Conservation (phyloP, 2,797 vertebrate genomes). For the Brotogeris chrysoptera region DNA sequence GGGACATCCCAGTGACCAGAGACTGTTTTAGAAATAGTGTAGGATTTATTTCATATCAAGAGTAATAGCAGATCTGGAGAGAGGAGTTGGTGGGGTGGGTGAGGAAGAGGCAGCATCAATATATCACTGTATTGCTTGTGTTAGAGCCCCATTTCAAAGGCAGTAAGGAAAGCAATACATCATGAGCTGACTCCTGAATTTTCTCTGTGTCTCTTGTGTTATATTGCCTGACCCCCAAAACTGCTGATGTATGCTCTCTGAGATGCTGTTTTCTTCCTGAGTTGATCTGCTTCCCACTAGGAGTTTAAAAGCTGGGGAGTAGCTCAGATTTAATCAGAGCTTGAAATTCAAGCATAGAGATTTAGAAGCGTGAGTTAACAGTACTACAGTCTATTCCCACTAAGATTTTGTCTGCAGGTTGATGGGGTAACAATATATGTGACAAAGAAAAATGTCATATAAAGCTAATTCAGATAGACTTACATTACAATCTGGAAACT, state of each 20-base stretch:
- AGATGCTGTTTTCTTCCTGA: not conserved
- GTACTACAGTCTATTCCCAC: not conserved
- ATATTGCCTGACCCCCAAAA: constrained; percentile 48
- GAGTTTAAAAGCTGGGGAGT: not conserved
- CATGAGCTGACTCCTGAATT: constrained; percentile 34
- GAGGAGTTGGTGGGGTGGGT: not conserved
- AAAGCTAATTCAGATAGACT: not conserved
- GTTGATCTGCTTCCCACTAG: not conserved
- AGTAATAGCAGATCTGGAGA: not conserved
- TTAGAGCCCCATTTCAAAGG: not conserved
- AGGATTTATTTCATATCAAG: not conserved
- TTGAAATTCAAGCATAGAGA: not conserved
- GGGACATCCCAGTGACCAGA: not conserved
- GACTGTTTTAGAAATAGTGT: not conserved
- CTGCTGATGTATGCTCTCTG: constrained; percentile 42
- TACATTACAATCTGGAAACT: not conserved
- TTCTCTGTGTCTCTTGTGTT: constrained; percentile 21
- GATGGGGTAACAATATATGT: not conserved
- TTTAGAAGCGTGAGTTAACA: not conserved
- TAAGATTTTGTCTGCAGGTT: not conserved
- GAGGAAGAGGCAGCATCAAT: not conserved
- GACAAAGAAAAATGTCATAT: not conserved
- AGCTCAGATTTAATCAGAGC: constrained; percentile 3
- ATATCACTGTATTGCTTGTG: not conserved
- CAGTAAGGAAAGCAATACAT: not conserved